Conservation (phyloP, 2,113 vertebrate genomes). For the Aptenodytes forsteri region DNA sequence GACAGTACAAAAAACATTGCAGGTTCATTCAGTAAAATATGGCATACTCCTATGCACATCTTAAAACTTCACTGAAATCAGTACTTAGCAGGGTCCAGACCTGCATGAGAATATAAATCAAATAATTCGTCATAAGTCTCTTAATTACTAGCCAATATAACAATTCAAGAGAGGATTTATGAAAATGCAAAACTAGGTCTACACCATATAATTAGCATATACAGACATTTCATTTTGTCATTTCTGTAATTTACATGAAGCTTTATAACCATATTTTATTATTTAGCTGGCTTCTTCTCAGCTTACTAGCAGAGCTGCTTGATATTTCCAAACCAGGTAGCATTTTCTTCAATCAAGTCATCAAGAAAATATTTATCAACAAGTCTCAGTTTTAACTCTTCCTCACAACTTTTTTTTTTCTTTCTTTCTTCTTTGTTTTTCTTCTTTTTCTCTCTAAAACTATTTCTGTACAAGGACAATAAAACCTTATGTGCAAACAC, state of each 20-base stretch:
- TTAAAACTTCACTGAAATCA: neutral
- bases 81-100: neutral
- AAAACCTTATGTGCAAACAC: neutral
- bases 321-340: neutral
- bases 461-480: neutral
- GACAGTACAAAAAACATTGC: neutral
- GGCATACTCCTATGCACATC: neutral
- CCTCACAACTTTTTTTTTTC: neutral
- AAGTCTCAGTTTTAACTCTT: neutral
- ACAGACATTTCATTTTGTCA: neutral
- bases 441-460: neutral
- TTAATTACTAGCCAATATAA: slow-evolving; percentile 12
- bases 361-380: neutral
- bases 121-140: slow-evolving; percentile 5
- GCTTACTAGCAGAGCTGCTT: neutral
- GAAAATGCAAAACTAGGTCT: slow-evolving; percentile 12
- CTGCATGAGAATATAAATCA: neutral
- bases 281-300: neutral
- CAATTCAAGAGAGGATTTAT: neutral
- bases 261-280: neutral
- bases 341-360: neutral
- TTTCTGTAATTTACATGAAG: neutral
- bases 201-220: slow-evolving; percentile 12
- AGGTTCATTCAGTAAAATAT: neutral
- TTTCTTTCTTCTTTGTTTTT: neutral